Base-by-base conservation (phyloP, 2,113 vertebrate species). In the Hydrochoerus hydrochaeris region DNA sequence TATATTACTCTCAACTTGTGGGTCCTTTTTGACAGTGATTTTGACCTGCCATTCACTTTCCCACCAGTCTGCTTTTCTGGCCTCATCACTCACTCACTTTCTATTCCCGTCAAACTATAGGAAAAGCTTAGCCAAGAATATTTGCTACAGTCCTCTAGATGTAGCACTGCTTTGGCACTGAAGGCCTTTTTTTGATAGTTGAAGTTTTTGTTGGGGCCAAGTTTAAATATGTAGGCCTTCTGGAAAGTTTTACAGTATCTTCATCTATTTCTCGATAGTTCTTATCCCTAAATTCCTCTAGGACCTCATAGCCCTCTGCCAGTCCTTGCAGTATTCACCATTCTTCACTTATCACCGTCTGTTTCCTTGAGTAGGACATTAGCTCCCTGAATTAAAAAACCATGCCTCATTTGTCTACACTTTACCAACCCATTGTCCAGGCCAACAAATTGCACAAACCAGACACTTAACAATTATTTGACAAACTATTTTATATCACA, bases 381-480 rank as follows among this genome's bases (percentile, higher is more conserved):
- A 94, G 65, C 38, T 94, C 14, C 54, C 41, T 86, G 49, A 93
- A 75, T 63, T 24, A 52, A 69, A 73, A 58, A 88, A 62, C 20
- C 3, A 63, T 22, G 22, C 46, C n/a, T 46, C 58, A 91, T 93
- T 69, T 78, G 9, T 69, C 81, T 95, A 54, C 44, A 12, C 62
- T 93, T 90, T 94, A 62, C 65, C 78, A 73, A 38, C 20, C 12
- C 11, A 67, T 75, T 75, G 49, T 71, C 49, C 57, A 86, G 80
- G 73, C 9, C 41, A 90, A 16, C 52, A 62, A 95, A 82, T 35
- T 88, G 30, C 20, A 52, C 35, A 60, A 22, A 96, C 49, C n/a
- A 94, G 86, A 84, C 80, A 89, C 5, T 93, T 83, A 83, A 96
- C 88, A 91, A 75, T 35, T 88, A 13, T 90, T 94, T 95, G 86